These are phyloP conservation scores for Colletes latitarsis DNA, from an alignment of 1,140 invertebrate species.

Conservation along the genomic window DNA sequence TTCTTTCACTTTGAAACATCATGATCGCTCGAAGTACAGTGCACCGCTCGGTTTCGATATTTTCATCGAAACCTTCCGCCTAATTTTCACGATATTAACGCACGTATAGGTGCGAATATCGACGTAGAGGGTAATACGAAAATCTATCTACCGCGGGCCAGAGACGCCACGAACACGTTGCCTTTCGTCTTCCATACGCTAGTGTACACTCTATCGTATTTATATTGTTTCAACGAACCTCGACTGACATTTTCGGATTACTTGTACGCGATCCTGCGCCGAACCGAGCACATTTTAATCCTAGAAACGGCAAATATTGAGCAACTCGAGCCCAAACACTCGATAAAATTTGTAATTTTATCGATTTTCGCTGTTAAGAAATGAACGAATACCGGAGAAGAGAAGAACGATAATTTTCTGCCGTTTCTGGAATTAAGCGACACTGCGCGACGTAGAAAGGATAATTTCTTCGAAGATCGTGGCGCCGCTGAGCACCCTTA, in stretches of 20 bases:
- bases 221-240: constrained; percentile 35
- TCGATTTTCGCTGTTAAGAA: neutral
- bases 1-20: constrained; percentile 26
- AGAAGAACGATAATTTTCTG: neutral
- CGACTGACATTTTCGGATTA: constrained; percentile 9
- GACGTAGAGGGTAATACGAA: constrained; percentile 12
- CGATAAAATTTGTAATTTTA: too few species aligned
- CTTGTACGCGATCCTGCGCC: neutral
- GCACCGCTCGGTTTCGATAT: constrained; percentile 36
- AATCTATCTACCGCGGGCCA: constrained; percentile 31
- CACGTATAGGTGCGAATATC: constrained; percentile 37
- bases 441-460: neutral
- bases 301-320: constrained; percentile 12
- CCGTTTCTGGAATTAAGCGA: neutral
- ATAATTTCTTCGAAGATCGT: constrained; percentile 5
- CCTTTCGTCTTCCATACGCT: constrained; percentile 50
- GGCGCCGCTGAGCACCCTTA: constrained; percentile 49
- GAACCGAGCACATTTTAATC: neutral
- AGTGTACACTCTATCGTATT: constrained; percentile 24
- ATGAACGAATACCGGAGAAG: neutral
- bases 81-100: constrained; percentile 54
- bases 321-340: too few species aligned
- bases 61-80: constrained; percentile 41
- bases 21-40: constrained; percentile 24
- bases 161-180: constrained; percentile 36